Base-by-base conservation (phyloP, 2,113 vertebrate species). In the Megaceryle maxima region DNA sequence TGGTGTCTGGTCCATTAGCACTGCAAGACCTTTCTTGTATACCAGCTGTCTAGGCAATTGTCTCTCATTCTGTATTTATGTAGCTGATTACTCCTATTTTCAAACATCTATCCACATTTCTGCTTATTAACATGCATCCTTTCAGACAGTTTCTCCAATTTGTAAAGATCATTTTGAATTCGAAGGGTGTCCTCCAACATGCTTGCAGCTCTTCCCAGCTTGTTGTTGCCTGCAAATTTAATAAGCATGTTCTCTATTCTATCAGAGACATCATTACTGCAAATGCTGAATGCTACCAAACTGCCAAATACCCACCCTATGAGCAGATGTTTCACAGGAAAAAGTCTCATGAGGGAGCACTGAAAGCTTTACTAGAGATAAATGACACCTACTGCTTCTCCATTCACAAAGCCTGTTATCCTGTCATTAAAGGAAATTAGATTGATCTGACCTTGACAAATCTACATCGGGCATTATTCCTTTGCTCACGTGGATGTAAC, bases 341-440 rank as follows among this genome's bases (percentile, higher is more conserved):
- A 95, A 96, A 97, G 91, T 96, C 96, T 96, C 95, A 96, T 76
- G 90, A 97, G 96, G 95, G 93, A 97, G 91, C 85, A 96, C 50
- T 94, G 91, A 96, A 91, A 96, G 95, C 95, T 92, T 95, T 96
- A 82, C 93, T 96, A 82, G 91, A 96, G 95, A 97, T 82, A 97
- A 97, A 96, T 89, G 94, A 96, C 95, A 96, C 92, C 91, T 89
- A 89, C 81, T 62, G 70, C 89, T 91, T 92, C 84, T 92, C 94
- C 95, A 96, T 97, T 97, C 96, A 97, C 94, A 95, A 97, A 96
- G 87, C 84, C 96, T 89, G 95, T 96, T 96, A 97, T 66, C 83
- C 91, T 66, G 62, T 91, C 93, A 91, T 97, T 95, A 96, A 85
- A 94, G 74, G 37, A 96, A 96, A 96, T 97, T 91, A 92, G 84